Evolutionary conservation across 2,113 vertebrate species (phyloP).

Genomic region (Addax nasomaculatus): DNA sequence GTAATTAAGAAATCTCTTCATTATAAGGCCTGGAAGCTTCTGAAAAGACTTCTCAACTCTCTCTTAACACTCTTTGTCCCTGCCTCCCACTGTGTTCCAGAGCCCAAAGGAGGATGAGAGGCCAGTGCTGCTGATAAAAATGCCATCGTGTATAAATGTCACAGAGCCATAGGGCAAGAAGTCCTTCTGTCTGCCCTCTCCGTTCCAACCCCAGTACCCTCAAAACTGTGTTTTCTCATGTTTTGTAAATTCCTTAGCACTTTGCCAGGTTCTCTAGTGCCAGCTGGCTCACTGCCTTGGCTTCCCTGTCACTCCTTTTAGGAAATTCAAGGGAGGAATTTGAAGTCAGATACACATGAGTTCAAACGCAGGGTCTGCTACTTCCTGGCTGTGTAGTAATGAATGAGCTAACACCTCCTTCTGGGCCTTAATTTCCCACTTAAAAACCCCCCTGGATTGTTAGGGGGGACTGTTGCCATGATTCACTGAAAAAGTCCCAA

Average conservation of each 20-base stretch:
- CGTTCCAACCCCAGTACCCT: neutral
- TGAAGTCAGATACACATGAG: neutral
- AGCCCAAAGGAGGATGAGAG: neutral
- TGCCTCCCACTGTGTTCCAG: neutral
- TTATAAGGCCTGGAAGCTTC: conserved; percentile 19
- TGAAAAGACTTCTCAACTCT: neutral
- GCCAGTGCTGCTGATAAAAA: neutral
- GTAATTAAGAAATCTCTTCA: conserved; percentile 56
- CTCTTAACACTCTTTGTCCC: neutral
- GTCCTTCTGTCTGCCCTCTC: neutral
- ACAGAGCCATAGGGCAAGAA: neutral
- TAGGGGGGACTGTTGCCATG: neutral
- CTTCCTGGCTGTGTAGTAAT: neutral
- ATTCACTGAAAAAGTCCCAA: neutral
- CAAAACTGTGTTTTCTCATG: neutral
- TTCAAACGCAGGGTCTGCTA: neutral
- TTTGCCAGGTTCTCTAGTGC: neutral
- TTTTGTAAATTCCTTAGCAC: neutral
- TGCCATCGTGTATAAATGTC: neutral
- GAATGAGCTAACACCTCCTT: neutral
- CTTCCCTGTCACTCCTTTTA: neutral
- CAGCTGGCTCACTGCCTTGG: neutral
- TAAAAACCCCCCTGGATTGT: neutral
- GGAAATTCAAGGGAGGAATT: neutral
- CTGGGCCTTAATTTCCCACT: neutral